Percentiles rank a stretch among this genome's conserved stretches.
These are phyloP conservation scores for Cricetomys ansorgei DNA, from an alignment of 2,113 vertebrate species.

Conservation along the genomic window DNA sequence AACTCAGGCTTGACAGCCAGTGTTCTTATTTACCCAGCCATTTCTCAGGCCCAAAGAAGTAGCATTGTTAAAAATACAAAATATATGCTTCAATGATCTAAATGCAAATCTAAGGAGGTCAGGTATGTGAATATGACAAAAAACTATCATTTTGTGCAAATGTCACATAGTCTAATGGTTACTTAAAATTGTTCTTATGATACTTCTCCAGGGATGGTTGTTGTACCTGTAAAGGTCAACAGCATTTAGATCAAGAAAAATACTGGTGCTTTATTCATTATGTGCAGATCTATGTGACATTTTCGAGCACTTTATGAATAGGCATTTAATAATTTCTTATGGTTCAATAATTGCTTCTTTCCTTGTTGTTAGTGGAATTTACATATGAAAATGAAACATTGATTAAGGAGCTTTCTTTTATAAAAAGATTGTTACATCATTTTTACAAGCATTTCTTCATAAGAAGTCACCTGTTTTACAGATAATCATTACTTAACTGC, in stretches of 20 bases:
- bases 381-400: constrained; percentile 49
- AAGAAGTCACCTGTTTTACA: not conserved
- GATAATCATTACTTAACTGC: not conserved
- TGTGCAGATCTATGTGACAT: constrained; percentile 79
- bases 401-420: constrained; percentile 56
- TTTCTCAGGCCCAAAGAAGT: no score
- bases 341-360: constrained; percentile 64
- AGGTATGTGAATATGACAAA: constrained; percentile 51
- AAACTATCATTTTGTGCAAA: constrained; percentile 53
- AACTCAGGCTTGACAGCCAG: not conserved
- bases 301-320: constrained; percentile 82
- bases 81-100: constrained; percentile 70
- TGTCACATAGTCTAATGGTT: constrained; percentile 62
- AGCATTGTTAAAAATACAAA: constrained; percentile 52
- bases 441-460: not conserved
- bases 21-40: not conserved
- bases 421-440: not conserved
- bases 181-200: constrained; percentile 77
- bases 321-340: constrained; percentile 61
- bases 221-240: constrained; percentile 83
- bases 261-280: constrained; percentile 74
- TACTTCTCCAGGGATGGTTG: constrained; percentile 62
- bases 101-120: constrained; percentile 68
- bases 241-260: constrained; percentile 67
- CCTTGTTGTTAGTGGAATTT: constrained; percentile 59